These are phyloP conservation scores for Charaxes varanes DNA, from an alignment of 1,140 invertebrate genomes.

Conservation along the genomic window DNA sequence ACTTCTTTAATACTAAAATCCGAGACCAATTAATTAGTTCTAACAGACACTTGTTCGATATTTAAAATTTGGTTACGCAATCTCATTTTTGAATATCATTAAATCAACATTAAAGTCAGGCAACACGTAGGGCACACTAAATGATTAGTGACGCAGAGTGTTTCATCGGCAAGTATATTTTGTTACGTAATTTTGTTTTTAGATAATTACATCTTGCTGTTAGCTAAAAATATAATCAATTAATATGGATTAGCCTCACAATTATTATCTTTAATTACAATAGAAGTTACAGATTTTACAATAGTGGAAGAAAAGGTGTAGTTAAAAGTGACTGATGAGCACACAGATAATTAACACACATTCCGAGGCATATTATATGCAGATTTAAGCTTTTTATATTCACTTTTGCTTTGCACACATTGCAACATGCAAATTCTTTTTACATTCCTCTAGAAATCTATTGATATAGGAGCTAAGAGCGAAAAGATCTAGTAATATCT, in stretches of 20 bases:
- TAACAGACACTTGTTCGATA: neutral
- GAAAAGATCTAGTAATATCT: neutral
- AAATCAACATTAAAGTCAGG: slow-evolving; percentile 5
- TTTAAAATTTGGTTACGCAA: neutral
- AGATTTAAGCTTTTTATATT: slow-evolving; percentile 45
- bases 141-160: neutral
- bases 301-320: neutral
- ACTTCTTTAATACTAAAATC: neutral
- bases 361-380: slow-evolving; percentile 51
- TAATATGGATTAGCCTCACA: no score
- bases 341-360: slow-evolving; percentile 50
- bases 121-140: slow-evolving; percentile 12
- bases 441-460: slow-evolving; percentile 11
- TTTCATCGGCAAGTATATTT: no score
- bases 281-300: neutral
- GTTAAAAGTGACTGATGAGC: slow-evolving; percentile 28
- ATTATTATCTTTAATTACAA: neutral
- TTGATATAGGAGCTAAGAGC: slow-evolving; percentile 14
- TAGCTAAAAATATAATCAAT: no score
- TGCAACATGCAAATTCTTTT: slow-evolving; percentile 40
- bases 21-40: neutral
- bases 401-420: slow-evolving; percentile 43
- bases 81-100: slow-evolving; percentile 2
- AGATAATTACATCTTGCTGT: neutral
- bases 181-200: no score